Conservation (phyloP, 2,888 invertebrate species). For the Drosophila tanythrix region DNA sequence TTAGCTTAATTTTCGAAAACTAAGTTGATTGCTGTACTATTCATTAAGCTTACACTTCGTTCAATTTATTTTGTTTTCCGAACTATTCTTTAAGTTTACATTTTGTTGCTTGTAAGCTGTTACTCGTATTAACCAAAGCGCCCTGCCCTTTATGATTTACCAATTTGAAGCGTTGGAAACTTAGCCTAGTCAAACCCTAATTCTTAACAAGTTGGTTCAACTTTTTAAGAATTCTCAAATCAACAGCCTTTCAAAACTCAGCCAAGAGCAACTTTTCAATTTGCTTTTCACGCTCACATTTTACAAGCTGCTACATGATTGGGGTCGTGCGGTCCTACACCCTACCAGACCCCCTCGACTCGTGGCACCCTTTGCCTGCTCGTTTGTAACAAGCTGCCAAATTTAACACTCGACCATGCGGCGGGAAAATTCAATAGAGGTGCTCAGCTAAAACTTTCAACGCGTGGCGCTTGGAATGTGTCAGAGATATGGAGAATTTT, state of each 20-base stretch:
- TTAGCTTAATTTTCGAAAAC: not conserved
- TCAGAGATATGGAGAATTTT: slow-evolving; percentile 28
- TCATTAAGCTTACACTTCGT: not conserved
- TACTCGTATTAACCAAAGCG: slow-evolving; percentile 1
- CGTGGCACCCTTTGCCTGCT: not conserved
- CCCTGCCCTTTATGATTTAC: not conserved
- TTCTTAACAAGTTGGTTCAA: slow-evolving; percentile 48
- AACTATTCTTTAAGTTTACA: not conserved
- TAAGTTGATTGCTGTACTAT: not conserved
- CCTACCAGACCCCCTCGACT: not conserved
- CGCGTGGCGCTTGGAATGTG: slow-evolving; percentile 47
- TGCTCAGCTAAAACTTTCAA: slow-evolving; percentile 68
- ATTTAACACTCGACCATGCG: slow-evolving; percentile 68
- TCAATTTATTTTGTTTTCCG: not conserved
- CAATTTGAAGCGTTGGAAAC: slow-evolving; percentile 12
- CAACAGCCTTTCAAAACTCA: slow-evolving; percentile 66
- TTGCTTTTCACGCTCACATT: slow-evolving; percentile 73
- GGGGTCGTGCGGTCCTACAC: slow-evolving; percentile 59
- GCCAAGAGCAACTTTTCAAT: slow-evolving; percentile 67
- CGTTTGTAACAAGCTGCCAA: slow-evolving; percentile 72
- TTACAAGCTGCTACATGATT: slow-evolving; percentile 77
- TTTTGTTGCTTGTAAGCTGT: slow-evolving; percentile 2
- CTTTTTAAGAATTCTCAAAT: slow-evolving; percentile 59
- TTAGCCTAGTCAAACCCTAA: slow-evolving; percentile 22
- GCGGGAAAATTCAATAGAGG: slow-evolving; percentile 43